phyloP scores from a whole-genome alignment of 30 jellyfish, hydroid and myxozoan genomes.

The Calvadosia cruxmelitensis region DNA sequence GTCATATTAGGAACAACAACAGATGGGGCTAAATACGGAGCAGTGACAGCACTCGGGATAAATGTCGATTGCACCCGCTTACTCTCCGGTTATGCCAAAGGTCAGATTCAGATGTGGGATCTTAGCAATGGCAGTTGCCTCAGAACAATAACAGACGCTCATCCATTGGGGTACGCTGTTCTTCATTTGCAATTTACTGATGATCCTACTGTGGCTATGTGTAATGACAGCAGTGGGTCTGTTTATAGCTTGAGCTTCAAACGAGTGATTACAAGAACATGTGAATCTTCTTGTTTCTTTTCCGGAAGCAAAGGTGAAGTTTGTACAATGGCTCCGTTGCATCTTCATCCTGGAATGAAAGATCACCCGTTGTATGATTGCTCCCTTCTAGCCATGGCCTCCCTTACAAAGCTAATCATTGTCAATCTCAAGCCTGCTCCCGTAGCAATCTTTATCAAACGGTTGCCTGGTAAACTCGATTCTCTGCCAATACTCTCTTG shows the following conservation, averaged over 20 bases:
- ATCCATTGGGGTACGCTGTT: slow-evolving; percentile 93
- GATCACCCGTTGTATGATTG: slow-evolving; percentile 64
- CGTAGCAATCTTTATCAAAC: slow-evolving; percentile 58
- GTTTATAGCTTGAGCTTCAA: slow-evolving; percentile 85
- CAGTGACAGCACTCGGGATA: slow-evolving; percentile 96
- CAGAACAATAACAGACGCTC: slow-evolving; percentile 94
- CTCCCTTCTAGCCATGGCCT: slow-evolving; percentile 95
- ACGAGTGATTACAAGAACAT: slow-evolving; percentile 76
- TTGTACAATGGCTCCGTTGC: slow-evolving; percentile 95
- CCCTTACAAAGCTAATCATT: slow-evolving; percentile 79
- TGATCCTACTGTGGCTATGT: slow-evolving; percentile 88
- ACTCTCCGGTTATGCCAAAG: slow-evolving; percentile 95
- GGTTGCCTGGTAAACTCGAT: slow-evolving; percentile 59
- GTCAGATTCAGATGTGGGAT: slow-evolving; percentile 99
- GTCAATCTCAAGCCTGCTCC: slow-evolving; percentile 89
- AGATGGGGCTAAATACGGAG: slow-evolving; percentile 97
- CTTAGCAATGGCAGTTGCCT: slow-evolving; percentile 70
- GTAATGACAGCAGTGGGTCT: slow-evolving; percentile 98
- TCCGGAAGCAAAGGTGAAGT: slow-evolving; percentile 99
- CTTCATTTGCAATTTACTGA: slow-evolving; percentile 96
- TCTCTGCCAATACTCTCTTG: slow-evolving; percentile 78
- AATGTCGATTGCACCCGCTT: slow-evolving; percentile 84
- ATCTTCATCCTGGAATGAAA: slow-evolving; percentile 65
- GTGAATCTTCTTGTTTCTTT: slow-evolving; percentile 91
- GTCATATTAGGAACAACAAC: slow-evolving; percentile 69